Base-by-base conservation (phyloP, 2,797 vertebrate species). In the Arctocebus calabarensis region DNA sequence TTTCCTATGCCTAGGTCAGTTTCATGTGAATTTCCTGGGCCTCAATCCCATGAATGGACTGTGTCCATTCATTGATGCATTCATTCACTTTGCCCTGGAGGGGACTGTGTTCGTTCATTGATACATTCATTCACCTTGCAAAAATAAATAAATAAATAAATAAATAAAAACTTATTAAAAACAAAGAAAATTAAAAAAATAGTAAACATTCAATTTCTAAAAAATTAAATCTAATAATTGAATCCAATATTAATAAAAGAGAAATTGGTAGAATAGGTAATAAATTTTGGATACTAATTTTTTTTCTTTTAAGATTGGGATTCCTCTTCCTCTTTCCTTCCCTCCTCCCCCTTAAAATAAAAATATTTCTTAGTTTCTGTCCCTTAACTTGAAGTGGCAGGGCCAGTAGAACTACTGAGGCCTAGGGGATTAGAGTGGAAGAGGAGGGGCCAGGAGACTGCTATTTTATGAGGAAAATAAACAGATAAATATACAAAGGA, bases 141-240 rank as follows among this genome's bases (percentile, higher is more conserved):
- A n/a, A n/a, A n/a, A n/a, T n/a, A n/a, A n/a, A n/a, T n/a, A n/a
- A n/a, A n/a, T n/a, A n/a, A n/a, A n/a, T n/a, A n/a, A n/a, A n/a
- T n/a, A n/a, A n/a, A n/a, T n/a, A n/a, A n/a, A n/a, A n/a, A n/a
- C n/a, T n/a, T n/a, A n/a, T n/a, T n/a, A n/a, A n/a, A n/a, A n/a
- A n/a, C n/a, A n/a, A n/a, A n/a, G n/a, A n/a, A n/a, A n/a, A n/a
- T n/a, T n/a, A n/a, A n/a, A n/a, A n/a, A 78, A 55, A 73, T 32
- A 61, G 40, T 64, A 82, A 82, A 62, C 75, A 82, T 73, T 40
- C 73, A 16, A 57, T 61, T 34, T 91, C 48, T 45, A 87, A 93
- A 74, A 92, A 92, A 43, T 78, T 61, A 55, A 75, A 22, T 62
- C 70, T 61, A 95, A 89, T 68, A 45, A 84, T 57, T 84, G 17